phyloP scores from a whole-genome alignment of 1,140 invertebrate genomes.

The Pissodes strobi region DNA sequence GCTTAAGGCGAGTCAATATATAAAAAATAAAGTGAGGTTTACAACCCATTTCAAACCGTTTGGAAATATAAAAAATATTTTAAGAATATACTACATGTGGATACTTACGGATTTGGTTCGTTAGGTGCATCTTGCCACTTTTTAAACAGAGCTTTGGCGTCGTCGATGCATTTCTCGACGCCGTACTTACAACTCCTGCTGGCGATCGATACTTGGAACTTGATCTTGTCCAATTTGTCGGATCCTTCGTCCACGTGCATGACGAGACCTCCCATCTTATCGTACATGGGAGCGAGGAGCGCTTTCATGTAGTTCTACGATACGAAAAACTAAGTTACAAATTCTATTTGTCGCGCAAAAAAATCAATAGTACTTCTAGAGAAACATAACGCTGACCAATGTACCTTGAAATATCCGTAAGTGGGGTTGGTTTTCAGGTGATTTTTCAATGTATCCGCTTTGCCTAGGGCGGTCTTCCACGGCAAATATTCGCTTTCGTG shows the following conservation, averaged over 20 bases:
- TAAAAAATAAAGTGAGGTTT: too few relatives aligned
- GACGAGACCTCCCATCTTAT: slow-evolving; percentile 59
- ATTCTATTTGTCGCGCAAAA: neutral
- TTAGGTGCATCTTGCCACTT: slow-evolving; percentile 65
- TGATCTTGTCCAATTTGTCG: slow-evolving; percentile 59
- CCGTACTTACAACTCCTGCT: slow-evolving; percentile 65
- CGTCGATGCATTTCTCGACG: slow-evolving; percentile 64
- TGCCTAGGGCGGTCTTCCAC: slow-evolving; percentile 67
- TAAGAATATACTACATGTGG: too few relatives aligned
- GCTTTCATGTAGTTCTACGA: slow-evolving; percentile 62
- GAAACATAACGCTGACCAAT: neutral
- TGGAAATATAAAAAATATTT: too few relatives aligned
- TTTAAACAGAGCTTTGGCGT: slow-evolving; percentile 63
- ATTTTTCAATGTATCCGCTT: slow-evolving; percentile 60
- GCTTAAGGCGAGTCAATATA: too few relatives aligned
- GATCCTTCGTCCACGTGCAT: slow-evolving; percentile 59
- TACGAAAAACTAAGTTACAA: neutral
- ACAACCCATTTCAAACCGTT: too few relatives aligned
- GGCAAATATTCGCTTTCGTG: slow-evolving; percentile 69
- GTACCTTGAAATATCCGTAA: slow-evolving; percentile 63
- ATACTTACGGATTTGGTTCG: slow-evolving; percentile 62
- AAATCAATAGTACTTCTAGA: neutral
- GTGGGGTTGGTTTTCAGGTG: slow-evolving; percentile 58
- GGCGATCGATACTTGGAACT: slow-evolving; percentile 64
- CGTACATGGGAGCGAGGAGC: slow-evolving; percentile 64